These are phyloP conservation scores for Decapterus maruadsi DNA, from an alignment of 2,797 vertebrate species.

Conservation along the genomic window DNA sequence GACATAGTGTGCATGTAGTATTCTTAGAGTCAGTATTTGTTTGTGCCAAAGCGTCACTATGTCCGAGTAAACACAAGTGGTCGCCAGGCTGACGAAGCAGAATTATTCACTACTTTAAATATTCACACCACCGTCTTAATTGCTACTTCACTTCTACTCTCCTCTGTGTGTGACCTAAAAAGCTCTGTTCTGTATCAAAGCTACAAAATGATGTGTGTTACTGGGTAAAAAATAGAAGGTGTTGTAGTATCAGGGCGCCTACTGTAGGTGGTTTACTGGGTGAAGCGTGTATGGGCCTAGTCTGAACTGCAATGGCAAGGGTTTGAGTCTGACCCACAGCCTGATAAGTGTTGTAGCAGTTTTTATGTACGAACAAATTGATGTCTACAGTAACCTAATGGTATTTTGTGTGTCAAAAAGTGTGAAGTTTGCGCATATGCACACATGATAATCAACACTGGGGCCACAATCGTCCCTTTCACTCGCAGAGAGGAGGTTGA, in stretches of 20 bases:
- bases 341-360: no score
- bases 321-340: no score
- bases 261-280: no score
- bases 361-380: no score
- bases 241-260: no score
- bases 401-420: no score
- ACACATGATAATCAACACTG: background rate
- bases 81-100: slow-evolving; percentile 26
- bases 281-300: no score
- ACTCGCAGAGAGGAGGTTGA: background rate
- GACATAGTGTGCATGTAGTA: slow-evolving; percentile 31
- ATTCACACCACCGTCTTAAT: slow-evolving; percentile 25
- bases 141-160: slow-evolving; percentile 15
- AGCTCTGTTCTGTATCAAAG: background rate
- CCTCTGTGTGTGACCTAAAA: slow-evolving; percentile 17
- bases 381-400: no score
- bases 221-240: background rate
- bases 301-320: no score
- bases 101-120: slow-evolving; percentile 42
- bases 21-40: slow-evolving; percentile 34
- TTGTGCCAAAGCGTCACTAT: slow-evolving; percentile 49
- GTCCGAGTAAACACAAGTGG: slow-evolving; percentile 52
- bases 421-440: no score
- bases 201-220: background rate
- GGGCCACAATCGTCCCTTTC: background rate